Base-by-base conservation (phyloP, 2,888 invertebrate genomes). In the Thysanoteuthis rhombus region DNA sequence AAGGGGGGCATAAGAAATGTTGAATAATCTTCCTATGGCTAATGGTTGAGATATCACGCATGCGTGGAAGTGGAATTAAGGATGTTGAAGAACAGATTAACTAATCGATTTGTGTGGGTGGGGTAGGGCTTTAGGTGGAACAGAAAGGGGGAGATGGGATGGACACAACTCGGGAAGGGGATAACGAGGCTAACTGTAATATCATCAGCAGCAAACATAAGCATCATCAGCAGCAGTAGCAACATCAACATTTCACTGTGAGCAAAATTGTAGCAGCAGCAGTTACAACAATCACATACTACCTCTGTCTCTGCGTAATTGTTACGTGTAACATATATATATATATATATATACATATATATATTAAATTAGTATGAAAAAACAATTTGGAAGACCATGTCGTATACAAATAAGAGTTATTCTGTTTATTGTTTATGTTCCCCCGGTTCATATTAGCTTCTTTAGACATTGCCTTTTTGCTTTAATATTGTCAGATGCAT, bases 21-120 rank as follows among this genome's bases (percentile, higher is more conserved):
- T 75, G n/a, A 32, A 36, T n/a, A 36, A n/a, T 10, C 16, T 10
- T 36, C 25, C 75, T n/a, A n/a, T 36, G 19, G n/a, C 19, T 75
- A 75, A 75, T 75, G 75, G 36, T 19, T 75, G n/a, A 75, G 16
- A n/a, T 75, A 75, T 75, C 75, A 36, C n/a, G 75, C n/a, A 75
- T n/a, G 75, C 75, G 75, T n/a, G n/a, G n/a, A 75, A 75, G n/a
- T n/a, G n/a, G 75, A 75, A 75, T 75, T 75, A 75, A 75, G n/a
- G 75, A n/a, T 75, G 75, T n/a, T 75, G n/a, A 75, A 36, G n/a
- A 36, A n/a, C 75, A n/a, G 75, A 75, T 75, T 75, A 75, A 75
- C n/a, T 10, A 12, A 75, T 75, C 36, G 75, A 75, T 75, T 75
- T n/a, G 12, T 16, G 75, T 75, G n/a, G 75, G n/a, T n/a, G 10